A percentile compares a stretch with the other conserved stretches of the same genome.
Evolutionary conservation across 2,113 vertebrate genomes (phyloP).

Genomic region (Phalacrocorax brasilianus): DNA sequence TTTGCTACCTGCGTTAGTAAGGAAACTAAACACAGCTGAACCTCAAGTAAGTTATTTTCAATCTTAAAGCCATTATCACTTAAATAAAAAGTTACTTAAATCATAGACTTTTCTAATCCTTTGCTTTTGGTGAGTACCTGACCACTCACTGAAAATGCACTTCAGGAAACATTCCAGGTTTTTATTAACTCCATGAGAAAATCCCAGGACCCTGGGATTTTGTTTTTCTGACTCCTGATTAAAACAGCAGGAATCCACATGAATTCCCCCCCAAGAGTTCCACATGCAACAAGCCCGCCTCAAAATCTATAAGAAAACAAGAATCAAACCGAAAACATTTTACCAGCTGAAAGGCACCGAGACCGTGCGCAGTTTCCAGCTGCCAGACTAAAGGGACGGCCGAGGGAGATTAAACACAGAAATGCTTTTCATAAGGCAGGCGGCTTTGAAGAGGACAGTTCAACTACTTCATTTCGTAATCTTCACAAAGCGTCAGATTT

Average conservation of each 20-base stretch:
- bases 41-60: neutral
- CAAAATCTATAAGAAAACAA: neutral
- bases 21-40: neutral
- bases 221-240: conserved; percentile 11
- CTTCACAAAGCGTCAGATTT: conserved; percentile 52
- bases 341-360: neutral
- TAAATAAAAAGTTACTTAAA: conserved; percentile 5
- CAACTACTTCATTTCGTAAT: conserved; percentile 31
- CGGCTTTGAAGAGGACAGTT: conserved; percentile 15
- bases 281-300: neutral
- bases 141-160: neutral
- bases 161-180: neutral
- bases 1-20: neutral
- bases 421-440: conserved; percentile 39
- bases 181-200: conserved; percentile 4
- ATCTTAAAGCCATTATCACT: neutral
- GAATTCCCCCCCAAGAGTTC: neutral
- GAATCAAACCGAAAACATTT: neutral
- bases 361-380: neutral
- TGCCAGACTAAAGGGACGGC: conserved; percentile 12
- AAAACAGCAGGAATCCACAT: neutral
- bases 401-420: conserved; percentile 29
- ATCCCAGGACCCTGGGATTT: neutral
- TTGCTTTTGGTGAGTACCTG: neutral
- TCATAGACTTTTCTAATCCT: neutral